Percentiles rank a stretch among this genome's conserved stretches.
Evolutionary conservation across 2,888 invertebrate genomes (phyloP).

Genomic region (Drosophila pseudotalamancana): DNA sequence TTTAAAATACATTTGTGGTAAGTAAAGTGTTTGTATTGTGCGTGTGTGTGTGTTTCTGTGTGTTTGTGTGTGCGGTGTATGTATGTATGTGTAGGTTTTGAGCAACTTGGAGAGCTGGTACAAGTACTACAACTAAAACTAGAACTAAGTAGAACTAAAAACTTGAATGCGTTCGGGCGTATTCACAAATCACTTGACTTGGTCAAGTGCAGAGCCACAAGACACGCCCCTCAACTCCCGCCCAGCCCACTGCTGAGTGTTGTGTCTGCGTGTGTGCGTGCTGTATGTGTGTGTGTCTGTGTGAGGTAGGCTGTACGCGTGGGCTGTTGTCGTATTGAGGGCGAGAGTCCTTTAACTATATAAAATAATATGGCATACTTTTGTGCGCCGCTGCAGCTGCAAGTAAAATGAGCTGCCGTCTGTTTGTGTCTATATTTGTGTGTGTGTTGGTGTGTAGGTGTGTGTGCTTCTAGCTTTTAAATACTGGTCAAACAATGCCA

Average conservation of each 20-base stretch:
- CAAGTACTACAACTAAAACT: conserved; percentile 56
- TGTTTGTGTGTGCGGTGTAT: conserved; percentile 22
- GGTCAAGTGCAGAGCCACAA: conserved; percentile 63
- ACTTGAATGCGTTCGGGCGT: conserved; percentile 55
- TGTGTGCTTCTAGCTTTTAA: conserved; percentile 69
- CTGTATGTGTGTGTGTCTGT: conserved; percentile 24
- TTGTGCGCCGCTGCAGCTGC: conserved; percentile 63
- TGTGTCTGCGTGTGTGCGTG: conserved; percentile 1
- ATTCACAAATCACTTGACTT: conserved; percentile 64
- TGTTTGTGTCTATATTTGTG: conserved; percentile 5
- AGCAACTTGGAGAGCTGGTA: conserved; percentile 70
- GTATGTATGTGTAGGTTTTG: conserved; percentile 60
- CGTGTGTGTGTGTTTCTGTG: not conserved
- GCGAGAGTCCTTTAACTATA: conserved; percentile 37
- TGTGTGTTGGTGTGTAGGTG: conserved; percentile 8
- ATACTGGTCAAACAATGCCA: conserved; percentile 76
- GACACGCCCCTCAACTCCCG: conserved; percentile 23
- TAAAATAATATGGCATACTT: conserved; percentile 75
- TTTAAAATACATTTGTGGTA: conserved; percentile 68
- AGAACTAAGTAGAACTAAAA: conserved; percentile 61
- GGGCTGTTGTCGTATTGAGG: conserved; percentile 24
- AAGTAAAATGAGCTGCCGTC: conserved; percentile 42
- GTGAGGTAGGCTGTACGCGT: conserved; percentile 65
- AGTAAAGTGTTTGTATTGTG: conserved; percentile 34
- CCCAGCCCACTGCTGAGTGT: conserved; percentile 15